A percentile compares a stretch with the other conserved stretches of the same genome.
These are phyloP conservation scores for Myopa tessellatipennis DNA, from an alignment of 2,888 invertebrate genomes.

Conservation along the genomic window DNA sequence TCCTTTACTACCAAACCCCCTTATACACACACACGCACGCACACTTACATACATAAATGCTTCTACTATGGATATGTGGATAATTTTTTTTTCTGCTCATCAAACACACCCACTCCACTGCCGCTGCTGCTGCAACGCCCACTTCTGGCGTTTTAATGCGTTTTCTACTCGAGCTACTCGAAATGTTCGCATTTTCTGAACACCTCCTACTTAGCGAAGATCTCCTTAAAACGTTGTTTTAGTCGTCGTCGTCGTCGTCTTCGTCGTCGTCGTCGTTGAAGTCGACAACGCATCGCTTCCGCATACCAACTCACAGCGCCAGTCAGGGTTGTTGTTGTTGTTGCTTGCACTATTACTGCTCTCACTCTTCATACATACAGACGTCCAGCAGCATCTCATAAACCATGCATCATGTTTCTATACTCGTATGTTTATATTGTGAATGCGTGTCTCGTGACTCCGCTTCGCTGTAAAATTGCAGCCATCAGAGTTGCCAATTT, in stretches of 20 bases:
- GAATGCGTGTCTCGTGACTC: slow-evolving; percentile 7
- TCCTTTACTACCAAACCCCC: neutral
- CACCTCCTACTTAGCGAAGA: slow-evolving; percentile 33
- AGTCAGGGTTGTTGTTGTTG: slow-evolving; percentile 45
- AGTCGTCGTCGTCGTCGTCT: neutral
- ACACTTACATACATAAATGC: neutral
- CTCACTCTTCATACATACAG: slow-evolving; percentile 20
- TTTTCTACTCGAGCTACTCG: slow-evolving; percentile 21
- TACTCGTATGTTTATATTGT: slow-evolving; percentile 31
- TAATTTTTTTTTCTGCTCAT: slow-evolving; percentile 34
- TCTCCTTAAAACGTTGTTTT: slow-evolving; percentile 26
- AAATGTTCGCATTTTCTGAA: slow-evolving; percentile 37
- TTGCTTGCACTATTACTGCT: slow-evolving; percentile 12
- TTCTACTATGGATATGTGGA: neutral
- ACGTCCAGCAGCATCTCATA: slow-evolving; percentile 37
- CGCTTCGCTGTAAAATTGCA: slow-evolving; percentile 12
- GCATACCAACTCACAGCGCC: slow-evolving; percentile 41
- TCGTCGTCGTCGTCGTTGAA: neutral
- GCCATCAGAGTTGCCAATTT: slow-evolving; percentile 39
- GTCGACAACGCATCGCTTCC: slow-evolving; percentile 43
- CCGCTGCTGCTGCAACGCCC: slow-evolving; percentile 49
- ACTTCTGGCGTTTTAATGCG: slow-evolving; percentile 42
- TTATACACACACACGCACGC: neutral
- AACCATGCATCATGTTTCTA: slow-evolving; percentile 45
- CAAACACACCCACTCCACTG: slow-evolving; percentile 48